These are phyloP conservation scores for Xenopus petersii DNA, from an alignment of 2,797 vertebrate species.

Conservation along the genomic window DNA sequence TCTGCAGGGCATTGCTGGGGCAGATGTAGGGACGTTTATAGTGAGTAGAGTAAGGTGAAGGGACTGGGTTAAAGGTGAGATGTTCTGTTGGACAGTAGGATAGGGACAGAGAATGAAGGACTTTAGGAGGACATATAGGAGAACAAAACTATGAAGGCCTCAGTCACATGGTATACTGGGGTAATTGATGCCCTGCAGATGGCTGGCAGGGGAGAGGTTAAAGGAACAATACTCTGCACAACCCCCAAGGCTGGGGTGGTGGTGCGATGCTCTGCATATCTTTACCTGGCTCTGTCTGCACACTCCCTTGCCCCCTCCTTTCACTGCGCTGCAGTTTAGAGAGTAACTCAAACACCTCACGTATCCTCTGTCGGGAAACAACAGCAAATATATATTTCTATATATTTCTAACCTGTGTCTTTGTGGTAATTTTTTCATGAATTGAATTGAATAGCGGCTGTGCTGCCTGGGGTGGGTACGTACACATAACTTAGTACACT, in stretches of 20 bases:
- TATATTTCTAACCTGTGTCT: slow-evolving; percentile 41
- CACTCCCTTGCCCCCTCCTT: slow-evolving; percentile 14
- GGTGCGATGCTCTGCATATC: slow-evolving; percentile 38
- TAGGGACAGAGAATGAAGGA: too few species aligned
- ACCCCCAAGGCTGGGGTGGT: not conserved
- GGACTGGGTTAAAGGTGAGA: too few species aligned
- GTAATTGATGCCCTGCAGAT: not conserved
- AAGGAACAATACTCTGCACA: slow-evolving; percentile 1
- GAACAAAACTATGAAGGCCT: not conserved
- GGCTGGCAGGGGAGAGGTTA: slow-evolving; percentile 13
- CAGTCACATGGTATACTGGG: not conserved
- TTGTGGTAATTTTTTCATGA: slow-evolving; percentile 5
- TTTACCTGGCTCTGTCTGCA: slow-evolving; percentile 21
- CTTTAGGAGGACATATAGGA: too few species aligned
- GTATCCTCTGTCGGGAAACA: slow-evolving; percentile 30
- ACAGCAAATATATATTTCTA: slow-evolving; percentile 45
- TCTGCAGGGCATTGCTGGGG: too few species aligned
- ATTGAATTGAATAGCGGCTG: not conserved
- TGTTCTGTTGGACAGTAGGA: too few species aligned
- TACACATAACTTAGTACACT: too few species aligned
- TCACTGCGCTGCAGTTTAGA: slow-evolving; percentile 31
- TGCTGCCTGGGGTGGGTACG: too few species aligned
- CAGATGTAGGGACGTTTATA: too few species aligned
- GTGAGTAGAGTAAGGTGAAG: too few species aligned
- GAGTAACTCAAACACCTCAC: slow-evolving; percentile 18